Percentiles rank a stretch among this genome's conserved stretches.
Evolutionary conservation across 2,888 invertebrate genomes (phyloP).

Genomic region (Sarcophaga subvicina): DNA sequence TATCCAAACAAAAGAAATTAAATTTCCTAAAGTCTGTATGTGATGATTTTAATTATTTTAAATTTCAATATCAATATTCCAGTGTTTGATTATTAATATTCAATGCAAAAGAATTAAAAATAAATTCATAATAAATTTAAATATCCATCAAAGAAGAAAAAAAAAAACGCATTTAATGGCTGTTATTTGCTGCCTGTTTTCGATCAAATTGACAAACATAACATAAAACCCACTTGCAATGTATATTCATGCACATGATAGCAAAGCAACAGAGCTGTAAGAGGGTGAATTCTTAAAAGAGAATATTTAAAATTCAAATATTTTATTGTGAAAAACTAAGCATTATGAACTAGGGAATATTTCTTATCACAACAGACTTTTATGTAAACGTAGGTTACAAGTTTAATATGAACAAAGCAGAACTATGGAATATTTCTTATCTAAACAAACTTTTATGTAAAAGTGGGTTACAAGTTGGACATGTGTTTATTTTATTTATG

Average conservation of each 20-base stretch:
- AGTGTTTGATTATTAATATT: neutral
- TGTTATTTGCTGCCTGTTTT: conserved; percentile 3
- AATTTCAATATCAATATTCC: too few species aligned
- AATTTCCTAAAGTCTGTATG: too few species aligned
- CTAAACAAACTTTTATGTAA: too few species aligned
- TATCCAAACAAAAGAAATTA: too few species aligned
- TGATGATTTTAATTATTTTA: too few species aligned
- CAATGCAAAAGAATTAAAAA: conserved; percentile 47
- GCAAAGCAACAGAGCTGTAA: conserved; percentile 22
- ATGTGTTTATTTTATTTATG: too few species aligned
- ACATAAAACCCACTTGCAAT: conserved; percentile 44
- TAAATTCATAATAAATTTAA: conserved; percentile 41
- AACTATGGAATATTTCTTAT: too few species aligned
- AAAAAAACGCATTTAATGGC: conserved; percentile 20
- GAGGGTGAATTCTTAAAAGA: neutral
- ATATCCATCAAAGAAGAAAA: conserved; percentile 1
- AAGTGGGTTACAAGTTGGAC: too few species aligned
- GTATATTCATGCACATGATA: neutral
- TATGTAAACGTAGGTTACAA: too few species aligned
- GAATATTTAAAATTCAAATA: neutral
- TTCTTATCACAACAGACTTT: too few species aligned
- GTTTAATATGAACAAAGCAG: neutral
- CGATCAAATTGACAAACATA: conserved; percentile 22
- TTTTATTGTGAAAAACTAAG: neutral
- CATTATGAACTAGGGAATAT: too few species aligned